phyloP scores from a whole-genome alignment of 1,140 invertebrate genomes.

The Reticulitermes speratus region DNA sequence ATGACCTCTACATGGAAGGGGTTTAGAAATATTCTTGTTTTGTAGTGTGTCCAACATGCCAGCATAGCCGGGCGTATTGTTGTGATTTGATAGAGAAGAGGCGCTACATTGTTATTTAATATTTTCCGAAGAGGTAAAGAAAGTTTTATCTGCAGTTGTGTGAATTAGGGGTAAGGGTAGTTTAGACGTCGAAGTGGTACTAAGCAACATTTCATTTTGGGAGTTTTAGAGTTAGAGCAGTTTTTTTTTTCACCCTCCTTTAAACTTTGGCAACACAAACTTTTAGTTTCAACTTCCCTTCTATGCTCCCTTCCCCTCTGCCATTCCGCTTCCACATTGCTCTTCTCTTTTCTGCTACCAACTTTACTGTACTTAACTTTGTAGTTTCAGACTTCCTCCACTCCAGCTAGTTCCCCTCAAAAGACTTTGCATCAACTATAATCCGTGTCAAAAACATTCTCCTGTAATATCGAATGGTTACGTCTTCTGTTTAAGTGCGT shows the following conservation, averaged over 20 bases:
- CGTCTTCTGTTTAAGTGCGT: too few relatives aligned
- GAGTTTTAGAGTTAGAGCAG: conserved; percentile 31
- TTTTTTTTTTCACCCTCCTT: conserved; percentile 25
- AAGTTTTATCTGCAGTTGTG: conserved; percentile 29
- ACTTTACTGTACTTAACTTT: conserved; percentile 33
- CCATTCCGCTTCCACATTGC: conserved; percentile 23
- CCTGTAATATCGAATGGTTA: too few relatives aligned
- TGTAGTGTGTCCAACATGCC: neutral
- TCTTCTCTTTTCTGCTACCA: conserved; percentile 29
- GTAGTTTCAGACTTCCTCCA: conserved; percentile 24
- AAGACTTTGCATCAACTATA: conserved; percentile 10
- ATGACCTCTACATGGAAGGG: too few relatives aligned
- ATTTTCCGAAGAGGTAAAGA: conserved; percentile 20
- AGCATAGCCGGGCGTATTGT: neutral
- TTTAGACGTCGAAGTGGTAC: conserved; percentile 29
- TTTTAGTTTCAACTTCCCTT: conserved; percentile 33
- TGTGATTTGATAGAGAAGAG: neutral
- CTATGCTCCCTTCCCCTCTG: neutral
- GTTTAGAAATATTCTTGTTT: too few relatives aligned
- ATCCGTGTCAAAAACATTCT: conserved; percentile 10
- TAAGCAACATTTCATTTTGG: conserved; percentile 35
- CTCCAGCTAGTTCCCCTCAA: neutral
- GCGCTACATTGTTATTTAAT: neutral
- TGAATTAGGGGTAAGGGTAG: conserved; percentile 18
- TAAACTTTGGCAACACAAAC: conserved; percentile 33